phyloP scores from a whole-genome alignment of 2,888 invertebrate species.

The Melikaiella ostensackeni region DNA sequence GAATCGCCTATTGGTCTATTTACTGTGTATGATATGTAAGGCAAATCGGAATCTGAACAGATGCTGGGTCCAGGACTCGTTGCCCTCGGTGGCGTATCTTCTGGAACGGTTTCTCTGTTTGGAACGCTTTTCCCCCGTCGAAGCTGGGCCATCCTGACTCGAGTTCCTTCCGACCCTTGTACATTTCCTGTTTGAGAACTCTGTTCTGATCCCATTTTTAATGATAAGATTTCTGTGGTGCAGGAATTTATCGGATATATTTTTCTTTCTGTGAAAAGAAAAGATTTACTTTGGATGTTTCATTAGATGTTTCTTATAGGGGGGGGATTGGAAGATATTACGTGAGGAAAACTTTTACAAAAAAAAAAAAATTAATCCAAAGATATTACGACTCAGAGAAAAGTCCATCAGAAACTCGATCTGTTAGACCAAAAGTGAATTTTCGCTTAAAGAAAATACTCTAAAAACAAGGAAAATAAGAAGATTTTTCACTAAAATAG shows the following conservation, averaged over 20 bases:
- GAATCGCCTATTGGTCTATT: slow-evolving; percentile 94
- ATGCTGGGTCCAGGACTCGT: slow-evolving; percentile 93
- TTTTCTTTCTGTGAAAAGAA: not conserved
- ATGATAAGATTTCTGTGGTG: not conserved
- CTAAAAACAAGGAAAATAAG: too few species aligned
- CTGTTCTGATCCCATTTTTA: slow-evolving; percentile 73
- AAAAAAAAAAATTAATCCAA: too few species aligned
- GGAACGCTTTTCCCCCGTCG: slow-evolving; percentile 75
- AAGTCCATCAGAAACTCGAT: too few species aligned
- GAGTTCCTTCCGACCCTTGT: slow-evolving; percentile 57
- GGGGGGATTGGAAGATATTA: too few species aligned
- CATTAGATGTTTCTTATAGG: too few species aligned
- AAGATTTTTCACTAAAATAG: too few species aligned
- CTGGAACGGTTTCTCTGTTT: slow-evolving; percentile 69
- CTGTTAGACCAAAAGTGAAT: too few species aligned
- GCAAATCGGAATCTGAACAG: slow-evolving; percentile 92
- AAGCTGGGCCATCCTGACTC: slow-evolving; percentile 64
- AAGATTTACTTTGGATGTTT: too few species aligned
- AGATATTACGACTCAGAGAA: too few species aligned
- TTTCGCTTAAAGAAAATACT: too few species aligned
- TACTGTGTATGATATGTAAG: slow-evolving; percentile 94
- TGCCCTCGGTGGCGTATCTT: slow-evolving; percentile 82
- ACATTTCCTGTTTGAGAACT: slow-evolving; percentile 67
- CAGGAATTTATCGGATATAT: not conserved
- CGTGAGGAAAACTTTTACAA: too few species aligned